Percentiles rank a stretch among this genome's conserved stretches.
Evolutionary conservation across 2,113 vertebrate species (phyloP).

Genomic region (Phyllostomus hastatus): DNA sequence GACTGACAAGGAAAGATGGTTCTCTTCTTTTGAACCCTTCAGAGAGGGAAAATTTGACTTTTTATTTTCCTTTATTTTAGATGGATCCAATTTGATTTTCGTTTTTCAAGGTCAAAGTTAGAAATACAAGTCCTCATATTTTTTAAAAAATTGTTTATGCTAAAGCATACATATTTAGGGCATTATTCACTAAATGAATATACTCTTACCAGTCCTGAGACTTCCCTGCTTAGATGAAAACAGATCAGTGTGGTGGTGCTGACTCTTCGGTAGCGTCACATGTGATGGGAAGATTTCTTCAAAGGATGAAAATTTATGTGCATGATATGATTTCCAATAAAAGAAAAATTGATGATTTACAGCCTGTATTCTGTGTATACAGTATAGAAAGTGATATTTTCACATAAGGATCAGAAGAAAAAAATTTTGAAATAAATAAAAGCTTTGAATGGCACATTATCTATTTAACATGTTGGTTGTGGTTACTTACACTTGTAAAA

Average conservation of each 20-base stretch:
- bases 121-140: neutral
- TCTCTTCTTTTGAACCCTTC: neutral
- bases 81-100: neutral
- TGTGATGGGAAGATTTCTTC: neutral
- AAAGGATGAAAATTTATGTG: neutral
- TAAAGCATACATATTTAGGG: neutral
- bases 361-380: neutral
- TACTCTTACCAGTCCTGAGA: neutral
- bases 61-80: neutral
- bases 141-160: neutral
- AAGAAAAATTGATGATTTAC: neutral
- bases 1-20: neutral
- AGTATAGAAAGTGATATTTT: neutral
- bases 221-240: neutral
- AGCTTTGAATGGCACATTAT: neutral
- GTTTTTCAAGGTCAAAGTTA: neutral
- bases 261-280: neutral
- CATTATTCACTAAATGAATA: neutral
- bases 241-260: neutral
- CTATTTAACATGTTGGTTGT: neutral
- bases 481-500: neutral
- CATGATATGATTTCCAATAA: neutral
- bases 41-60: neutral
- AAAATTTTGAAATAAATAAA: neutral
- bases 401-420: neutral